A percentile compares a stretch with the other conserved stretches of the same genome.
Evolutionary conservation across 2,113 vertebrate species (phyloP).

Genomic region (Otus sunia): DNA sequence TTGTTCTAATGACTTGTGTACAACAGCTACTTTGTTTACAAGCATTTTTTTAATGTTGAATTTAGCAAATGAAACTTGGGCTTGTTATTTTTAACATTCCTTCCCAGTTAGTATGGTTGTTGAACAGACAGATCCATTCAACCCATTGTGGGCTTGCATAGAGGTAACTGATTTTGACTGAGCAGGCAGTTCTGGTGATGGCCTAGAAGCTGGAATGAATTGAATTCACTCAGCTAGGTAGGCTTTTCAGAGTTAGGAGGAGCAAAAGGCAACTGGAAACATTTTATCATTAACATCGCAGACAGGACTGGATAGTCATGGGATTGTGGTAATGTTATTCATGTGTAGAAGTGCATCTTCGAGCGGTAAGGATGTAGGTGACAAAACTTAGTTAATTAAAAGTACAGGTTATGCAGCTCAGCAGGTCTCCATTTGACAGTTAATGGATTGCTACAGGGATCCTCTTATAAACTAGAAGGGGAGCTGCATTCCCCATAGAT

Average conservation of each 20-base stretch:
- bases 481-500: rapidly evolving
- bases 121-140: neutral
- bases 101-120: neutral
- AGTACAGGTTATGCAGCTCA: neutral
- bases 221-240: neutral
- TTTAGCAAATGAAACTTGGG: neutral
- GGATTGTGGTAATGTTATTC: neutral
- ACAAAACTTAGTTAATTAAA: neutral
- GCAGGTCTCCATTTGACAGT: neutral
- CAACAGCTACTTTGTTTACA: neutral
- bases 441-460: neutral
- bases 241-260: neutral
- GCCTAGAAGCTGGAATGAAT: neutral
- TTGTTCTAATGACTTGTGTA: neutral
- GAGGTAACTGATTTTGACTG: neutral
- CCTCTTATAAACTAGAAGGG: neutral
- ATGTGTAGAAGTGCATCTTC: neutral
- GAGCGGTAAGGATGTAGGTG: neutral
- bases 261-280: neutral
- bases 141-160: neutral
- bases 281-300: neutral
- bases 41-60: neutral
- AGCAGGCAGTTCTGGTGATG: neutral
- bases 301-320: neutral
- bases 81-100: neutral